Evolutionary conservation across 1,140 invertebrate genomes (phyloP).

Genomic region (Tetranychus cinnabarinus): DNA sequence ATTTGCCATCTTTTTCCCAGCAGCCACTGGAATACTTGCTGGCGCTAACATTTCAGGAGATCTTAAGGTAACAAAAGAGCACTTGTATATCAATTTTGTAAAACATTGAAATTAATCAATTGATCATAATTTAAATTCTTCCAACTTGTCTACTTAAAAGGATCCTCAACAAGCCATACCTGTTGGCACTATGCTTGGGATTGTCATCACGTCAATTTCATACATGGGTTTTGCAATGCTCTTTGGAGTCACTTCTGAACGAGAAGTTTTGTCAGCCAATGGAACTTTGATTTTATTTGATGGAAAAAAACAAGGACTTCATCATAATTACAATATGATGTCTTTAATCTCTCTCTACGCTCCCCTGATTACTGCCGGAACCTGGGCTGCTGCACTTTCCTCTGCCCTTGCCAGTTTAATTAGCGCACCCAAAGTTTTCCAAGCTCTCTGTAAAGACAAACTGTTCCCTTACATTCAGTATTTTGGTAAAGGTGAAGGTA

Average conservation of each 20-base stretch:
- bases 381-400: constrained; percentile 35
- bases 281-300: constrained; percentile 22
- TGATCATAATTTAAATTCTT: background rate
- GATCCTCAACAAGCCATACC: constrained; percentile 28
- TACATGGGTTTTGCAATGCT: constrained; percentile 60
- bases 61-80: constrained; percentile 7
- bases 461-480: constrained; percentile 79
- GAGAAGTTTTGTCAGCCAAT: constrained; percentile 37
- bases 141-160: constrained; percentile 30
- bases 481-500: constrained; percentile 88
- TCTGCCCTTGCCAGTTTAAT: constrained; percentile 35
- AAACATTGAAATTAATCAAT: background rate
- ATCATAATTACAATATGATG: constrained; percentile 22
- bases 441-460: constrained; percentile 59
- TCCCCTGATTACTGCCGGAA: constrained; percentile 32
- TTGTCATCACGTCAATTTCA: constrained; percentile 52
- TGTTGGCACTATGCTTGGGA: constrained; percentile 55
- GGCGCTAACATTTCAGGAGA: constrained; percentile 33
- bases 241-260: constrained; percentile 41
- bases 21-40: constrained; percentile 30
- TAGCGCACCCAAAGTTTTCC: constrained; percentile 31
- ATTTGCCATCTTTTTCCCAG: constrained; percentile 31
- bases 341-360: constrained; percentile 25
- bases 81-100: background rate
- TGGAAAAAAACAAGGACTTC: background rate